phyloP scores from a whole-genome alignment of 2,888 invertebrate genomes.

The Ormia ochracea region DNA sequence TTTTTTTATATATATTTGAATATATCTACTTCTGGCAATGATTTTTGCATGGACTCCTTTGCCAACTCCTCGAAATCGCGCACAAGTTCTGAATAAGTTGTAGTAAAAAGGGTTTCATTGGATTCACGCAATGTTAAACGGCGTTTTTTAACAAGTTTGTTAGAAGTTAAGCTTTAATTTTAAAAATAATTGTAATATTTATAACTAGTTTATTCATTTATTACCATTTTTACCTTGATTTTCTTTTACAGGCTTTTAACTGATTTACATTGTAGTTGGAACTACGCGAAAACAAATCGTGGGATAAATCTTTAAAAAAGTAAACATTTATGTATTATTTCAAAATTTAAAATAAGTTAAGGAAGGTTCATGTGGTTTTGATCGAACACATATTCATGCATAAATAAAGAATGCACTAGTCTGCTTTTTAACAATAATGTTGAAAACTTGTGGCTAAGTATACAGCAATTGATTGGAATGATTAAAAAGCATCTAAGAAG shows the following conservation, averaged over 20 bases:
- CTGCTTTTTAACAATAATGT: too few relatives aligned
- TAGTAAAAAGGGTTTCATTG: background rate
- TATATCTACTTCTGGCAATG: constrained; percentile 39
- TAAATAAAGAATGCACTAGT: too few relatives aligned
- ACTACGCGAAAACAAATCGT: constrained; percentile 35
- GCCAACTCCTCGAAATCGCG: constrained; percentile 49
- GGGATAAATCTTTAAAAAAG: constrained; percentile 25
- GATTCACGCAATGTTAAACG: constrained; percentile 33
- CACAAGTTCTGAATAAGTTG: constrained; percentile 43
- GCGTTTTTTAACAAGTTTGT: constrained; percentile 37
- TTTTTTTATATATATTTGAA: too few relatives aligned
- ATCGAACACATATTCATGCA: background rate
- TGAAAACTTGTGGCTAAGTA: too few relatives aligned
- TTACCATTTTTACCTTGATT: constrained; percentile 30
- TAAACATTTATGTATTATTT: background rate
- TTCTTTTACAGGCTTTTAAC: constrained; percentile 31
- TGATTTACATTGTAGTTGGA: background rate
- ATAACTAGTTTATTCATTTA: background rate
- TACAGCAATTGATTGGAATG: too few relatives aligned
- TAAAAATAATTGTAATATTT: background rate
- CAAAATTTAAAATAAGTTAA: background rate
- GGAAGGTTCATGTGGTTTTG: background rate
- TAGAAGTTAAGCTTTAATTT: constrained; percentile 7
- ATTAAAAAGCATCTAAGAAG: too few relatives aligned
- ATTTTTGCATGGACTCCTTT: background rate